Base-by-base conservation (phyloP, 1,140 invertebrate genomes). In the Zaprionus nigranus region DNA sequence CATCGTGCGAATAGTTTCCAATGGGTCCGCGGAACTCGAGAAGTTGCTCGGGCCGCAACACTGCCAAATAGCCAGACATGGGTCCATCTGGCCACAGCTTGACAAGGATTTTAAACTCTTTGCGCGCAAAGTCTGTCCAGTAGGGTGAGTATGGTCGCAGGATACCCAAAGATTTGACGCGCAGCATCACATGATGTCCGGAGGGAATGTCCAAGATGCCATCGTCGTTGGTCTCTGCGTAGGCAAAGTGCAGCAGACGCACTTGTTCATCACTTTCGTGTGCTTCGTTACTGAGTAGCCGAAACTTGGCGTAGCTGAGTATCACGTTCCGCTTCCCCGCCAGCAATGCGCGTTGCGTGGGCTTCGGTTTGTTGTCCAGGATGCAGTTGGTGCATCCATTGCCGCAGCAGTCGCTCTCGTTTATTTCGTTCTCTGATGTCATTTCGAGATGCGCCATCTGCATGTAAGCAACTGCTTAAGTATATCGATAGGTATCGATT, bases 381-480 rank as follows among this genome's bases (percentile, higher is more conserved):
- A 92, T 87, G 74, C 91, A 92, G 61, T 92, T 92, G 15, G 81
- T 76, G 69, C 91, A 92, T 17, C 91, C 91, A 82, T 92, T 92
- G 54, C 91, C 91, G 24, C 91, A 92, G 54, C 91, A 92, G 22
- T 92, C 91, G 7, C 51, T 79, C 17, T 67, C 70, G 38, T 67
- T 51, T n/a, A 66, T 22, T 9, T 78, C 77, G 30, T 72, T 56
- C 3, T 61, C 49, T 9, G 61, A 40, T 11, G 30, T 3, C 22
- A 67, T 59, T 26, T 69, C 56, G 58, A 59, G 73, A 43, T 73
- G 63, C 22, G 9, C 40, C 40, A 46, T 46, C 6, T 46, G 40
- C n/a, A 6, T 17, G 40, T 7, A 46, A 7, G n/a, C 43, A 49
- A 17, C 56, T 17, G n/a, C 17, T 13, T 15, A 6, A 26, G n/a